Evolutionary conservation across 2,888 invertebrate species (phyloP), one percentile per base, ranked within the genome.

Genomic region (Polydrusus pterygomalis): DNA sequence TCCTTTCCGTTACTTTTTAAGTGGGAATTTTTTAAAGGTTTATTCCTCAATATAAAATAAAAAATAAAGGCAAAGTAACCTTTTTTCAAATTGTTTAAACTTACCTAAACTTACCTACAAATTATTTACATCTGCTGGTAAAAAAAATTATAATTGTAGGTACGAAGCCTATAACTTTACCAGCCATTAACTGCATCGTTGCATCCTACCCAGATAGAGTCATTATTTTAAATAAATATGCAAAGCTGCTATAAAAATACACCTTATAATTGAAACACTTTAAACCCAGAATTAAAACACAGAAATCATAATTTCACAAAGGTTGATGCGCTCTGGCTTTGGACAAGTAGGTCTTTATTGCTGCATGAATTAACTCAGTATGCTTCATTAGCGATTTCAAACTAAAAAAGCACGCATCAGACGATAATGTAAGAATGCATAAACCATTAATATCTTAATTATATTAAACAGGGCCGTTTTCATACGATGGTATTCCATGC

Each of bases 391-490:
- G 64, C 70, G 68, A 70, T 74, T 74, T 64, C 49, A 7, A 34
- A 34, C 9, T 17, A 72, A 74, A 73, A 74, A 63, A 20, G 38
- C 25, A 38, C 62, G 63, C 58, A 74, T 38, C 30, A 67, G 65
- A 49, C 69, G 63, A 67, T 64, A 70, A 70, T 70, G 49, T 20
- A 60, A 62, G 74, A 70, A 74, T 74, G 69, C 62, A 30, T 69
- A 56, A 60, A 25, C 13, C 56, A 70, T 74, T 74, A 74, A 74
- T 74, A 38, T 74, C 74, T 63, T 70, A 74, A 74, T 74, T 74
- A 70, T 70, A 64, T 64, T 74, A 70, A 56, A 74, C 69, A 70
- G 63, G 67, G 45, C 70, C 25, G 54, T 65, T 58, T 65, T 63
- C 54, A 71, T 64, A 34, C 64, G 58, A 25, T 43, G 30, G 30